phyloP scores from a whole-genome alignment of 1,140 invertebrate genomes.

The Mizuhopecten yessoensis region DNA sequence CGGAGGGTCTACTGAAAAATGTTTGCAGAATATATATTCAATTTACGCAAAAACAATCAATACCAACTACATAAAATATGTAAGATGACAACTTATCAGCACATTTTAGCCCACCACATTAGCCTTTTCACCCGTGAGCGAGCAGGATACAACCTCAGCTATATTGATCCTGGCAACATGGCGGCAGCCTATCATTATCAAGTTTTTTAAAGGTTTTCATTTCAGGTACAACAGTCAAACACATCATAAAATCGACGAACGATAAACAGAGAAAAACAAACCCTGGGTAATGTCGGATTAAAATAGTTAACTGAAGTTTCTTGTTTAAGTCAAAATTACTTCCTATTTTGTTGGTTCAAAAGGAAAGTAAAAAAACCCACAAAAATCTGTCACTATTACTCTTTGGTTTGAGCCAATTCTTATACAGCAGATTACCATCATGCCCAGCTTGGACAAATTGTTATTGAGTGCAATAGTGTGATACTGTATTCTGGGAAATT shows the following conservation, averaged over 20 bases:
- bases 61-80: constrained; percentile 39
- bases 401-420: too few species aligned
- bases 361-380: neutral
- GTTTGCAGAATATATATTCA: constrained; percentile 17
- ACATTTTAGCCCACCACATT: constrained; percentile 37
- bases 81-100: constrained; percentile 25
- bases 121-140: constrained; percentile 22
- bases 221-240: neutral
- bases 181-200: neutral
- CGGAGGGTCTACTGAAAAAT: neutral
- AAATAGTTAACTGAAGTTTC: neutral
- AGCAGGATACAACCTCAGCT: neutral
- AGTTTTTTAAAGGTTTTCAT: neutral
- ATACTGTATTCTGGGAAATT: too few species aligned
- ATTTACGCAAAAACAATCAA: constrained; percentile 35
- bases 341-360: neutral
- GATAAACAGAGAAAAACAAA: neutral
- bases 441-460: too few species aligned
- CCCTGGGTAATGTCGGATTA: neutral
- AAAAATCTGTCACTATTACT: neutral
- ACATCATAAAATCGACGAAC: neutral
- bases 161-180: constrained; percentile 32
- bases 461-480: too few species aligned
- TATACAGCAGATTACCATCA: too few species aligned
- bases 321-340: too few species aligned